These are phyloP conservation scores for Petrolisthes manimaculis DNA, from an alignment of 2,888 invertebrate species.

Conservation along the genomic window DNA sequence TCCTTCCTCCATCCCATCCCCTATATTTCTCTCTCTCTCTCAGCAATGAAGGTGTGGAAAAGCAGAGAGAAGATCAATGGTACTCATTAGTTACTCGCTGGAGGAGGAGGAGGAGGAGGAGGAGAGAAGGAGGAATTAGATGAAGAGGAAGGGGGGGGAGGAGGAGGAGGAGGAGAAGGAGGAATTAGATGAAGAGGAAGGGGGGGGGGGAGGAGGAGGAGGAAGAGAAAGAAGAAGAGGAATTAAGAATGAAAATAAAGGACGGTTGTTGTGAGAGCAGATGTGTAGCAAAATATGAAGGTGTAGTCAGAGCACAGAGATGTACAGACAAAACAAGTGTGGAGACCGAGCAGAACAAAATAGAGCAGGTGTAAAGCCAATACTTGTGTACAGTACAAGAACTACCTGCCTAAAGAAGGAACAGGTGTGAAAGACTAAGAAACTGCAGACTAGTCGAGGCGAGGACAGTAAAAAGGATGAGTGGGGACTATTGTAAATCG, in stretches of 20 bases:
- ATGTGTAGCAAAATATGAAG: too few species aligned
- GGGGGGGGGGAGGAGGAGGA: not conserved
- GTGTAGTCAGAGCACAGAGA: too few species aligned
- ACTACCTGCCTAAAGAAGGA: not conserved
- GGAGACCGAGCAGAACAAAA: too few species aligned
- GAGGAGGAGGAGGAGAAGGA: not conserved
- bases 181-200: not conserved
- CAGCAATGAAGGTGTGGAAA: not conserved
- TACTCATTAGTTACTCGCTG: constrained; percentile 4
- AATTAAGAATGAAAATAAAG: too few species aligned
- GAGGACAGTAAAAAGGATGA: not conserved
- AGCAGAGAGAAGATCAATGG: constrained; percentile 12
- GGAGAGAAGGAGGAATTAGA: not conserved
- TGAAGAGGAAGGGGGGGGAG: not conserved
- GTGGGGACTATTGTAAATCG: not conserved
- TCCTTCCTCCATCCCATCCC: too few species aligned
- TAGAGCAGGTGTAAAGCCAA: not conserved
- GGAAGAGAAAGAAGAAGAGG: not conserved
- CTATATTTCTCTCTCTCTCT: constrained; percentile 25
- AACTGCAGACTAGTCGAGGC: not conserved
- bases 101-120: not conserved
- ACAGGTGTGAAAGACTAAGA: not conserved
- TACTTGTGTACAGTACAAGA: not conserved
- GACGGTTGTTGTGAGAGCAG: not conserved
- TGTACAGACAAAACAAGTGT: too few species aligned